Conservation (phyloP, 2,113 vertebrate species). For the Thermophis baileyi region DNA sequence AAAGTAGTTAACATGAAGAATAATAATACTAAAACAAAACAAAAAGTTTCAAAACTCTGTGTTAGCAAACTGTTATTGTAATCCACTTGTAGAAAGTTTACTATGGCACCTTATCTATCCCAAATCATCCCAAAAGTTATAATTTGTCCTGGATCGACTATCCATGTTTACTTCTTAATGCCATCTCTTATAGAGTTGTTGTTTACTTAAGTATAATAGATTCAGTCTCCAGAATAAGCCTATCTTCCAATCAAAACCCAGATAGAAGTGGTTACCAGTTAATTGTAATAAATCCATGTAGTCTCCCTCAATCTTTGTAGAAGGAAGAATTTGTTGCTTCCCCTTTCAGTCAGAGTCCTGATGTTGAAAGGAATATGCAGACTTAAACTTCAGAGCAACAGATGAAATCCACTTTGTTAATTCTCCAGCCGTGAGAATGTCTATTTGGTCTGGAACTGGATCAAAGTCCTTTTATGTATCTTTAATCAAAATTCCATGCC, state of each 20-base stretch:
- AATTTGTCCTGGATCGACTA: neutral
- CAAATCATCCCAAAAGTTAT: neutral
- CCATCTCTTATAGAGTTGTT: neutral
- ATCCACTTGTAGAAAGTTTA: neutral
- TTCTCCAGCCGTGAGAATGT: too few species aligned
- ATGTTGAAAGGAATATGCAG: neutral
- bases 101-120: neutral
- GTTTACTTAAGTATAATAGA: neutral
- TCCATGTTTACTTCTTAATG: neutral
- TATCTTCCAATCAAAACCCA: too few species aligned
- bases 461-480: too few species aligned
- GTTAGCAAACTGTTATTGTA: neutral
- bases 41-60: neutral
- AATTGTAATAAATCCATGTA: too few species aligned
- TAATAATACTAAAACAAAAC: neutral
- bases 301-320: too few species aligned
- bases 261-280: neutral
- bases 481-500: too few species aligned
- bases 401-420: neutral
- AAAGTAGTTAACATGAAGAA: neutral
- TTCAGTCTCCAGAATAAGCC: neutral
- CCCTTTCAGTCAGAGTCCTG: neutral
- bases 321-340: too few species aligned
- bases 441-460: too few species aligned
- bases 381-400: neutral